Evolutionary conservation across 2,888 invertebrate genomes (phyloP).

Genomic region (Zhengitettix transpicula): DNA sequence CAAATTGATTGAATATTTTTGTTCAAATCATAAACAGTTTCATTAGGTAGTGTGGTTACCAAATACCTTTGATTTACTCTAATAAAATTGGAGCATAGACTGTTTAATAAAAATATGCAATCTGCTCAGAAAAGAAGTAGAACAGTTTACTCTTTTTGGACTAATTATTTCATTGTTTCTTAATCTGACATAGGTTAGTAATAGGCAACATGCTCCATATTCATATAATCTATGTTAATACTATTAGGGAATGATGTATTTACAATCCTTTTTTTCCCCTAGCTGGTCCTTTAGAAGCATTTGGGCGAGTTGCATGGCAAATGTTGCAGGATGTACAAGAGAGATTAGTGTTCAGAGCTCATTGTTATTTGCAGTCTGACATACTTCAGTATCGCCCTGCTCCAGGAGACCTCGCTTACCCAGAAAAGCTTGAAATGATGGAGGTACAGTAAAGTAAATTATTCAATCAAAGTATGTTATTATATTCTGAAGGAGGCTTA

Average conservation of each 20-base stretch:
- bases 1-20: too few relatives aligned
- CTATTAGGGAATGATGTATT: not conserved
- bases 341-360: slow-evolving; percentile 84
- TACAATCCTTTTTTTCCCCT: slow-evolving; percentile 13
- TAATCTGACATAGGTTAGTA: too few relatives aligned
- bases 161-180: too few relatives aligned
- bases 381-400: slow-evolving; percentile 78
- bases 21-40: too few relatives aligned
- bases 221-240: slow-evolving; percentile 1
- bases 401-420: slow-evolving; percentile 92
- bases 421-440: slow-evolving; percentile 96
- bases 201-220: not conserved
- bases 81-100: too few relatives aligned
- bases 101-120: too few relatives aligned
- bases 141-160: too few relatives aligned
- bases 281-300: slow-evolving; percentile 54
- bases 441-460: slow-evolving; percentile 36
- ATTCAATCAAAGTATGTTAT: too few relatives aligned
- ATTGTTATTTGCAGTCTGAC: slow-evolving; percentile 84
- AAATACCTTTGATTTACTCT: too few relatives aligned
- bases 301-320: slow-evolving; percentile 62
- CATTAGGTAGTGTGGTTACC: too few relatives aligned
- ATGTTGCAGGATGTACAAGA: slow-evolving; percentile 91
- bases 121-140: too few relatives aligned
- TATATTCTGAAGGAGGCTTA: too few relatives aligned